Percentiles rank a stretch among this genome's conserved stretches.
Conservation (phyloP, 2,797 vertebrate species). For the Hippoglossus hippoglossus region DNA sequence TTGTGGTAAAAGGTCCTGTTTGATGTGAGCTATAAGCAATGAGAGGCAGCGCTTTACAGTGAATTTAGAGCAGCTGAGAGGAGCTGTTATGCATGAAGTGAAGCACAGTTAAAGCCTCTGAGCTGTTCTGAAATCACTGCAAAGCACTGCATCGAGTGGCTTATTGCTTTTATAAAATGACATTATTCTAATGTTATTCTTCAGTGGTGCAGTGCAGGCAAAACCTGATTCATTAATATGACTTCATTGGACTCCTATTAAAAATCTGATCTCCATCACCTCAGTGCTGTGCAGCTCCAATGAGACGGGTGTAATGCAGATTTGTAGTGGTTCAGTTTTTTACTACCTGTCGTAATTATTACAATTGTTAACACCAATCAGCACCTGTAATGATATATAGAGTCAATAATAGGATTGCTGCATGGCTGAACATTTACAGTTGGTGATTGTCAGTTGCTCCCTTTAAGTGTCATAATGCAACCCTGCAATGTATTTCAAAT, state of each 20-base stretch:
- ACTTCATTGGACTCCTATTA: constrained; percentile 49
- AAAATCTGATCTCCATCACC: constrained; percentile 33
- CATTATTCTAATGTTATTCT: constrained; percentile 69
- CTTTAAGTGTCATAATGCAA: no score
- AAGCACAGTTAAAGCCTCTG: constrained; percentile 63
- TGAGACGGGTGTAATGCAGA: constrained; percentile 14
- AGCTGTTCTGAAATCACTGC: constrained; percentile 63
- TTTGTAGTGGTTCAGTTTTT: constrained; percentile 6
- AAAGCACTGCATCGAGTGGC: constrained; percentile 66
- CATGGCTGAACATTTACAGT: neutral
- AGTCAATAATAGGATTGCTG: neutral
- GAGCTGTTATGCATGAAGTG: constrained; percentile 58
- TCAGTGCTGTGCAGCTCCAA: constrained; percentile 6
- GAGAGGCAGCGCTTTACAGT: constrained; percentile 63
- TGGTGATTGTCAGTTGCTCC: neutral
- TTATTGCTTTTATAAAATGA: constrained; percentile 67
- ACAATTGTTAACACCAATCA: neutral
- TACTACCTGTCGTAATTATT: neutral
- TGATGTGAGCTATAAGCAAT: constrained; percentile 63
- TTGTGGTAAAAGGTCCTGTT: constrained; percentile 64
- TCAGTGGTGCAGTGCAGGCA: constrained; percentile 42
- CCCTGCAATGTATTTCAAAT: no score
- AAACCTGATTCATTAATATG: constrained; percentile 53
- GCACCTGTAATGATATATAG: neutral
- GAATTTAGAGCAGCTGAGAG: constrained; percentile 69